Conservation (phyloP, 1,140 invertebrate genomes). For the Heliconius nattereri region DNA sequence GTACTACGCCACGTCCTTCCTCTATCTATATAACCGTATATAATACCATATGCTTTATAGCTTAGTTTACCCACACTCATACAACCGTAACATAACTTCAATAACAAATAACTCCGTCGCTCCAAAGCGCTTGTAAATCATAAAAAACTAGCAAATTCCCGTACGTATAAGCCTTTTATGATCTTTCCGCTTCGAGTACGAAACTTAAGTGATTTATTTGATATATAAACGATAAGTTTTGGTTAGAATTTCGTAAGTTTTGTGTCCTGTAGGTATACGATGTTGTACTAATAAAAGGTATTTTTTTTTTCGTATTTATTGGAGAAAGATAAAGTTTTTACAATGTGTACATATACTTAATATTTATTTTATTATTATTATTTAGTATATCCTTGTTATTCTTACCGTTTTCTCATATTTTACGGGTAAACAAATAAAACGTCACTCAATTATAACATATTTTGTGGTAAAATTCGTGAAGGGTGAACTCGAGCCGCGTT, state of each 20-base stretch:
- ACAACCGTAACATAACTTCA: conserved; percentile 4
- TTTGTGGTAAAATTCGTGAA: no score
- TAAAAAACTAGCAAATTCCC: conserved; percentile 9
- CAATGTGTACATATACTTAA: neutral
- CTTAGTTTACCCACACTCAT: neutral
- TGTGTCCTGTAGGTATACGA: neutral
- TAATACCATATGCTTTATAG: neutral
- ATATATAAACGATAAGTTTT: conserved; percentile 12
- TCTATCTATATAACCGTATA: no score
- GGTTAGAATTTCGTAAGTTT: neutral
- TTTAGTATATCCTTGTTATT: no score
- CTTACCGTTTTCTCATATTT: no score
- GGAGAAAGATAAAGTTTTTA: neutral
- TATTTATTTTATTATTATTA: no score
- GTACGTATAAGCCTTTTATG: neutral
- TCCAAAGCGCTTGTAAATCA: conserved; percentile 5
- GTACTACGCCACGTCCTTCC: no score
- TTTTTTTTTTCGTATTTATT: neutral
- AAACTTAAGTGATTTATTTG: conserved; percentile 11
- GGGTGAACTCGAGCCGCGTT: no score
- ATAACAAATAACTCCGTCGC: neutral
- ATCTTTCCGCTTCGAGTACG: conserved; percentile 7
- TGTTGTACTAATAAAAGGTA: neutral
- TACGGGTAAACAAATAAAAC: no score
- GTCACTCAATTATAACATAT: no score